Evolutionary conservation across 2,113 vertebrate species (phyloP), one percentile per base, ranked within the genome.

Genomic region (Halcyon malimbica): DNA sequence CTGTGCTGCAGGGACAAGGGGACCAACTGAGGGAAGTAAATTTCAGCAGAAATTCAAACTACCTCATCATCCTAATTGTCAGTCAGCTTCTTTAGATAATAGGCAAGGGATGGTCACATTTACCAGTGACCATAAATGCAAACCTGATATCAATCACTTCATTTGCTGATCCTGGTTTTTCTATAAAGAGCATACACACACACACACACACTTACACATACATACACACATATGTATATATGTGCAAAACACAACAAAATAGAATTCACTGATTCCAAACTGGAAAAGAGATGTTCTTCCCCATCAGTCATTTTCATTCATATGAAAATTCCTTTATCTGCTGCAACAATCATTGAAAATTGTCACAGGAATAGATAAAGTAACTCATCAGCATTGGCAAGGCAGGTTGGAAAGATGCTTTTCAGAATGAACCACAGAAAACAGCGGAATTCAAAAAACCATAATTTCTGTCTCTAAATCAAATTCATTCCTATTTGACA

Each of bases 371-470:
- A 87, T 10, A 87, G 44, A 76, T 86, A 86, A 86, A 93, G 41
- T 31, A 87, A 53, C 77, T 88, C 51, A 62, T 18, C 0, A 0
- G 24, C 85, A 51, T 1, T 50, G 35, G 33, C 2, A 23, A 82
- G 29, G 75, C 42, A 83, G 37, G 31, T 35, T 64, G 48, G 50
- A 48, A 89, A 93, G 65, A 48, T 33, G 20, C 60, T 78, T 84
- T 84, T 71, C 62, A 92, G 86, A 91, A 75, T 18, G 11, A 95
- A 87, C 39, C 4, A 33, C 16, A 51, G 29, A 77, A 83, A 93
- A 57, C 8, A 75, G 39, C 10, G 48, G 16, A 89, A 89, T 88
- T 86, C 35, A 90, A 63, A 51, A 94, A 50, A 69, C 74, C 6
- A 67, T 5, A 71, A 54, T 44, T 91, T 87, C 57, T 67, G 15